A percentile compares a stretch with the other conserved stretches of the same genome.
Evolutionary conservation across 2,888 invertebrate genomes (phyloP).

Genomic region (Nephrotoma flavescens): DNA sequence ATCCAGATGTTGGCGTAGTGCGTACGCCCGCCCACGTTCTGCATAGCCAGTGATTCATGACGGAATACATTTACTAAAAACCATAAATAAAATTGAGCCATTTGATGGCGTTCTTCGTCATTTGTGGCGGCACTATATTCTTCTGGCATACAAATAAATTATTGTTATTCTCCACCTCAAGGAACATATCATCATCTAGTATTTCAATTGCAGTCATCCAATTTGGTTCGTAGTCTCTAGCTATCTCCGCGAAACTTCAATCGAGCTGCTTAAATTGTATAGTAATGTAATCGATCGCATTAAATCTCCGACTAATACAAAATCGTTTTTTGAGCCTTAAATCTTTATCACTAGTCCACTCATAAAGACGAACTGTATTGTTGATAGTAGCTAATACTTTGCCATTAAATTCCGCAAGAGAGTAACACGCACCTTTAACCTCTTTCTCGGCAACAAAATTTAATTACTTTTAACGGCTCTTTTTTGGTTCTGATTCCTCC

Average conservation of each 20-base stretch:
- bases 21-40: constrained; percentile 83
- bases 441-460: constrained; percentile 87
- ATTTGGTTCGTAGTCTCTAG: constrained; percentile 89
- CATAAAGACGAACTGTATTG: constrained; percentile 90
- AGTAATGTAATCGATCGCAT: constrained; percentile 92
- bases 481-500: constrained; percentile 89
- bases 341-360: constrained; percentile 96
- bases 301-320: constrained; percentile 91
- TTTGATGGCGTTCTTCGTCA: constrained; percentile 90
- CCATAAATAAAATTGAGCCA: constrained; percentile 91
- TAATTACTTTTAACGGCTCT: constrained; percentile 63
- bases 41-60: constrained; percentile 86
- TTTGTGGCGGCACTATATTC: constrained; percentile 92
- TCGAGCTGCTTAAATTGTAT: constrained; percentile 93
- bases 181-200: constrained; percentile 90
- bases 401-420: constrained; percentile 86
- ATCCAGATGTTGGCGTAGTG: constrained; percentile 68
- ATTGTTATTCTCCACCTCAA: constrained; percentile 90
- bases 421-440: constrained; percentile 89
- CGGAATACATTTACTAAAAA: constrained; percentile 96
- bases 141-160: constrained; percentile 96
- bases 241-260: constrained; percentile 93
- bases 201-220: constrained; percentile 99
- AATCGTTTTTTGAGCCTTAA: constrained; percentile 86
- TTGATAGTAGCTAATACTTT: constrained; percentile 92